phyloP scores from a whole-genome alignment of 1,140 invertebrate species.

The Euura saliciscinereae region DNA sequence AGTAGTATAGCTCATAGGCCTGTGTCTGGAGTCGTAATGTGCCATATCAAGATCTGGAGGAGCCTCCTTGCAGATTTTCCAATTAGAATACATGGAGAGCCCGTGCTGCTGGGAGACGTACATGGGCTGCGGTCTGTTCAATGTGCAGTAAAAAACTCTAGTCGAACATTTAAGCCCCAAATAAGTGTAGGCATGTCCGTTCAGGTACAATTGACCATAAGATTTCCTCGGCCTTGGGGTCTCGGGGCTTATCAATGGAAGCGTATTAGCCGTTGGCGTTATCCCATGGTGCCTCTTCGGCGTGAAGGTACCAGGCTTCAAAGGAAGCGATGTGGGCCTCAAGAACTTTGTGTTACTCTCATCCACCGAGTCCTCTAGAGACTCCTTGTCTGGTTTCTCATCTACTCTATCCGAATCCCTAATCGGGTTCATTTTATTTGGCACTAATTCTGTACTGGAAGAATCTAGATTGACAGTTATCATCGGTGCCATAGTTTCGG shows the following conservation, averaged over 20 bases:
- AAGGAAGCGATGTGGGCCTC: constrained; percentile 76
- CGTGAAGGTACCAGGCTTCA: constrained; percentile 81
- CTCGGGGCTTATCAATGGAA: constrained; percentile 85
- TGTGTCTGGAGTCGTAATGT: constrained; percentile 79
- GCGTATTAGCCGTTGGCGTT: constrained; percentile 76
- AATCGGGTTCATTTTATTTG: constrained; percentile 25
- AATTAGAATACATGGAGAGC: constrained; percentile 98
- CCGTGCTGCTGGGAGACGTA: constrained; percentile 90
- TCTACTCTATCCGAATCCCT: constrained; percentile 28
- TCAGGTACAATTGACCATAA: constrained; percentile 85
- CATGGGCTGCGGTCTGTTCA: constrained; percentile 93
- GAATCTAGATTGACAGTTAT: constrained; percentile 35
- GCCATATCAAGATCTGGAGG: constrained; percentile 76
- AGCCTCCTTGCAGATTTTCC: constrained; percentile 80
- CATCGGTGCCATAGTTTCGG: constrained; percentile 24
- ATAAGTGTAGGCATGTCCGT: constrained; percentile 93
- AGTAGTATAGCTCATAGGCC: constrained; percentile 64
- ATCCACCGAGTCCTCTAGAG: constrained; percentile 12
- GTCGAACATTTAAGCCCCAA: constrained; percentile 90
- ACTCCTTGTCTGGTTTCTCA: constrained; percentile 23
- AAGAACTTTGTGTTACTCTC: constrained; percentile 67
- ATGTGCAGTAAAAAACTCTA: constrained; percentile 88
- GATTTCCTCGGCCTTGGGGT: constrained; percentile 87
- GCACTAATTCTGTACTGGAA: constrained; percentile 33
- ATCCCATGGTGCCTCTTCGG: constrained; percentile 79